Percentiles rank a stretch among this genome's conserved stretches.
Evolutionary conservation across 2,888 invertebrate genomes (phyloP).

Genomic region (Augochlorella aurata): DNA sequence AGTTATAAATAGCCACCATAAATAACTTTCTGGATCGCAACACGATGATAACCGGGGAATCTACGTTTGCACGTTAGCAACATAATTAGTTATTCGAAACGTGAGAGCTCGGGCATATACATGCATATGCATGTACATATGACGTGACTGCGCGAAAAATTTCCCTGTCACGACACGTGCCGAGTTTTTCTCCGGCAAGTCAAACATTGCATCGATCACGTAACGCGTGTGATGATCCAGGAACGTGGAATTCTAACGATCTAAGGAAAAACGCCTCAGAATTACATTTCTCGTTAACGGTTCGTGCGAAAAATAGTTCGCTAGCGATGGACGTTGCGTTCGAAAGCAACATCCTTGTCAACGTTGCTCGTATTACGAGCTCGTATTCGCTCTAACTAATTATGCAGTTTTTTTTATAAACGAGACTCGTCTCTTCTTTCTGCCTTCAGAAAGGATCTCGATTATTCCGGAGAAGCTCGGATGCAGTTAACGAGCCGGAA

Average conservation of each 20-base stretch:
- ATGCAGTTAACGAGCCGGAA: neutral
- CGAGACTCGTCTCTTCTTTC: neutral
- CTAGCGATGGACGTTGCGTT: neutral
- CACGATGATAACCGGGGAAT: neutral
- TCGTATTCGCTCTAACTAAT: neutral
- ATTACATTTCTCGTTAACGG: conserved; percentile 11
- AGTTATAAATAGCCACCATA: neutral
- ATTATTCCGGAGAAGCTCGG: neutral
- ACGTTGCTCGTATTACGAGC: neutral
- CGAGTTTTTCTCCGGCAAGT: conserved; percentile 16
- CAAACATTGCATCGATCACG: conserved; percentile 34
- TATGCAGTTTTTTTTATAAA: neutral
- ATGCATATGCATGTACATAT: neutral
- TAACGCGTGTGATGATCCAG: conserved; percentile 19
- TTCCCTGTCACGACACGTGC: conserved; percentile 40
- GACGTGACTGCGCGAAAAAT: conserved; percentile 16
- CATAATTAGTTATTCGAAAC: conserved; percentile 1
- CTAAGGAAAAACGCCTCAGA: neutral
- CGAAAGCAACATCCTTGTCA: neutral
- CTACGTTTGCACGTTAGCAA: neutral
- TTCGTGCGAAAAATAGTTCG: neutral
- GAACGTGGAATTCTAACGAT: conserved; percentile 23
- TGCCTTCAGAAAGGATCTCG: too few relatives aligned
- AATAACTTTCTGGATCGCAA: neutral
- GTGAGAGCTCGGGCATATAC: neutral